Evolutionary conservation across 2,113 vertebrate genomes (phyloP).

Genomic region (Clarias batrachus): DNA sequence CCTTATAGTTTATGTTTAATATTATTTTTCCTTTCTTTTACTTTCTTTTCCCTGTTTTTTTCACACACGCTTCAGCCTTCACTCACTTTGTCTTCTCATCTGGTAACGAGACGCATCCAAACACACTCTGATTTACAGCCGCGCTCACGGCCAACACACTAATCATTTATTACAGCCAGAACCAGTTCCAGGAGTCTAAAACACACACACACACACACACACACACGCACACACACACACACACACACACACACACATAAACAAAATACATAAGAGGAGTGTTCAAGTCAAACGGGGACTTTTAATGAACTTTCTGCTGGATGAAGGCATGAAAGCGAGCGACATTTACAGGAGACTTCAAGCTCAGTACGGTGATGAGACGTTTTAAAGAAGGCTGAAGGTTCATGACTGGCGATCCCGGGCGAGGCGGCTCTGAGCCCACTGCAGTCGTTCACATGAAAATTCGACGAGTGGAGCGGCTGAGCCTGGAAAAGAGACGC

Average conservation of each 20-base stretch:
- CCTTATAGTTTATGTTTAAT: neutral
- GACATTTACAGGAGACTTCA: too few species aligned
- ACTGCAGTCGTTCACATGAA: too few species aligned
- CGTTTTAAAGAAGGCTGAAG: too few species aligned
- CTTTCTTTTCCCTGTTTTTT: constrained; percentile 36
- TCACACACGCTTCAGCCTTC: neutral
- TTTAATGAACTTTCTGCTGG: too few species aligned
- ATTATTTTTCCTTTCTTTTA: neutral
- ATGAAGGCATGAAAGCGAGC: too few species aligned
- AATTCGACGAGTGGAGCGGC: too few species aligned
- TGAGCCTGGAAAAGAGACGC: too few species aligned
- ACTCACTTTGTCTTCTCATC: constrained; percentile 52
- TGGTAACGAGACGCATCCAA: constrained; percentile 53
- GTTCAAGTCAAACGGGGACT: too few species aligned
- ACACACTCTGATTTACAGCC: constrained; percentile 56
- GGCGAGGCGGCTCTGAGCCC: too few species aligned
- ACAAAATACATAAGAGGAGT: too few species aligned
- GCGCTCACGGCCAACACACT: constrained; percentile 46
- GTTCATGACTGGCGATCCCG: too few species aligned
- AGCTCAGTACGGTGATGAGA: too few species aligned
- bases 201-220: constrained; percentile 12
- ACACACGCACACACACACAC: constrained; percentile 25
- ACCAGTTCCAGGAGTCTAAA: constrained; percentile 53
- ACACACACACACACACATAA: constrained; percentile 17
- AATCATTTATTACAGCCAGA: constrained; percentile 60